Evolutionary conservation across 2,113 vertebrate genomes (phyloP), one percentile per base, ranked within the genome.

Genomic region (Ariopsis seemanni): DNA sequence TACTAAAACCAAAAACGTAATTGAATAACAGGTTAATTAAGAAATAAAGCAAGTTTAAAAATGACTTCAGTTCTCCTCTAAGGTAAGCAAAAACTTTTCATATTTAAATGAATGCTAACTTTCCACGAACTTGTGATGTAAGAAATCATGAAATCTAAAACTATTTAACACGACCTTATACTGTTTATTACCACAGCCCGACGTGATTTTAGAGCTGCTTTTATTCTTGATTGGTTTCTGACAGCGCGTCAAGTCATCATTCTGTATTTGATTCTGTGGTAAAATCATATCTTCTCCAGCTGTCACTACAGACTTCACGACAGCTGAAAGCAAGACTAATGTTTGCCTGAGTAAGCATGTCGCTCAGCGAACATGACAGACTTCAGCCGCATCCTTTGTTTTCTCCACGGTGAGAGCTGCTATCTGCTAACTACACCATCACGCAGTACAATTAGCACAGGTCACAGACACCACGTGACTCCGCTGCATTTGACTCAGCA

Each of bases 321-420:
- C 82, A 53, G 82, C 30, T n/a, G 62, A 50, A 65, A 75, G 18
- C 52, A 79, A 57, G 77, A 79, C 52, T 55, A 79, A 79, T 55
- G 77, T 79, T 78, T 55, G 75, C 25, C 52, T 15, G 75, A 53
- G 50, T n/a, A 78, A 55, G 75, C 12, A 8, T 55, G 75, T 27
- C 75, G 55, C 75, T 55, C 75, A 27, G 74, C 48, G n/a, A 52
- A 25, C 20, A 6, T 5, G 10, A 77, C 74, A n/a, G 48, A 27
- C 50, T 78, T 27, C 75, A 78, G 12, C 8, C 52, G 1, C 25
- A 17, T 55, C 50, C 75, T 55, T 53, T 78, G 75, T 78, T 78
- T 78, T 78, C 22, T 78, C 6, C 25, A n/a, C 6, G 14, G 11
- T 27, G 25, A 78, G 75, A 78, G 12, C 22, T 55, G 75, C 75